Base-by-base conservation (phyloP, 2,888 invertebrate genomes). In the Scrobipalpa costella region DNA sequence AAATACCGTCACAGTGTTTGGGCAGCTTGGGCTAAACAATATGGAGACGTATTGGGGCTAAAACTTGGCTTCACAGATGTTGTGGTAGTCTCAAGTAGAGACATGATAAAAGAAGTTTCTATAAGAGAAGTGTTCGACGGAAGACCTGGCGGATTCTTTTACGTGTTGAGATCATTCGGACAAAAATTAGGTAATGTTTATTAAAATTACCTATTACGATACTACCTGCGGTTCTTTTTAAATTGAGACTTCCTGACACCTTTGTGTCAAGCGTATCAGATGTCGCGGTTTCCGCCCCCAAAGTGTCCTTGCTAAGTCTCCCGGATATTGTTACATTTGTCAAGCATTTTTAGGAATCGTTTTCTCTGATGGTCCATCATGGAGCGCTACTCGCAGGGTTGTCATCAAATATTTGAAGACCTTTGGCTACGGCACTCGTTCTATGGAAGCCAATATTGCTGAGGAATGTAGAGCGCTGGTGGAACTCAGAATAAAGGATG, bases 121-220 rank as follows among this genome's bases (percentile, higher is more conserved):
- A 84, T 90, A 0, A 88, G 92, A 55, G 94, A 94, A 36, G 94
- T 94, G 40, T 95, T 96, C 68, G 94, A 94, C 69, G 95, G 95
- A 0, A 90, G 96, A 67, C 96, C 96, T 0, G 93, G 94, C 75
- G 95, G 95, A 9, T 95, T 94, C 74, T 94, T 95, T 77, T 96
- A 94, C 72, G 88, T 93, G 57, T 84, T 95, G 71, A 90, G 96
- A 64, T 93, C 95, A 0, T 94, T 94, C 71, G 95, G 95, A 5
- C 93, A 94, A 79, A 92, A 94, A 78, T 84, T 94, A 63, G 96
- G 96, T 95, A 27, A 59, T 2, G 58, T 58, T 15, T 55, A 13
- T 36, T 36, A 9, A 58, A 38, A 36, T 38, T 57, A n/a, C n/a
- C n/a, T n/a, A 13, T n/a, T 34, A 15, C 3, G 44, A n/a, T n/a